phyloP scores from a whole-genome alignment of 2,113 vertebrate species.

The Menura novaehollandiae region DNA sequence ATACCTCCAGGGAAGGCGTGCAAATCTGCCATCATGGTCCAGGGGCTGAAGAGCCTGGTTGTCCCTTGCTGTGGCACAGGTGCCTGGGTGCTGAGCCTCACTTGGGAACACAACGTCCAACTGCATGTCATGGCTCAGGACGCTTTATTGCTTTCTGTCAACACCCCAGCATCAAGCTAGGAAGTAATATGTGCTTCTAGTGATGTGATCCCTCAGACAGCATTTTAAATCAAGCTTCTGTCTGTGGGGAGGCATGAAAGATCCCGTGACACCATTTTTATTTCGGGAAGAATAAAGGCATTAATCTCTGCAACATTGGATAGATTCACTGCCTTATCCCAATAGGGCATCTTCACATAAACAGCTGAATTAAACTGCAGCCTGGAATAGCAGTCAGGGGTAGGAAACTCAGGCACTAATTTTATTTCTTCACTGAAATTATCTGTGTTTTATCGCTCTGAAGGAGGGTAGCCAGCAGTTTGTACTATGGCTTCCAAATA shows the following conservation, averaged over 20 bases:
- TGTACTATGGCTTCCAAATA: neutral
- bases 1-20: neutral
- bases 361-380: conserved; percentile 14
- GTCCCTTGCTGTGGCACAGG: neutral
- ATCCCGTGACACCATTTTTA: conserved; percentile 53
- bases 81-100: neutral
- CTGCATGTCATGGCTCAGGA: conserved; percentile 9
- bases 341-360: conserved; percentile 21
- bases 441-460: neutral
- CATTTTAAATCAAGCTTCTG: conserved; percentile 59
- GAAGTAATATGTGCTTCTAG: conserved; percentile 43
- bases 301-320: conserved; percentile 7
- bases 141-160: conserved; percentile 54
- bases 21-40: neutral
- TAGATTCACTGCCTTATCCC: conserved; percentile 34
- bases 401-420: neutral
- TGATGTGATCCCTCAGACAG: conserved; percentile 35
- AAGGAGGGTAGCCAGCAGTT: neutral
- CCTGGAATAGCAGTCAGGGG: neutral
- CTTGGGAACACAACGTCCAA: neutral
- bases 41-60: neutral
- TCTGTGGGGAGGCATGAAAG: conserved; percentile 5
- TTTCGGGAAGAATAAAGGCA: conserved; percentile 61
- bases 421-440: conserved; percentile 1
- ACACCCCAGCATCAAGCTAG: neutral